Base-by-base conservation (phyloP, 2,888 invertebrate genomes). In the Pegoplata infirma region DNA sequence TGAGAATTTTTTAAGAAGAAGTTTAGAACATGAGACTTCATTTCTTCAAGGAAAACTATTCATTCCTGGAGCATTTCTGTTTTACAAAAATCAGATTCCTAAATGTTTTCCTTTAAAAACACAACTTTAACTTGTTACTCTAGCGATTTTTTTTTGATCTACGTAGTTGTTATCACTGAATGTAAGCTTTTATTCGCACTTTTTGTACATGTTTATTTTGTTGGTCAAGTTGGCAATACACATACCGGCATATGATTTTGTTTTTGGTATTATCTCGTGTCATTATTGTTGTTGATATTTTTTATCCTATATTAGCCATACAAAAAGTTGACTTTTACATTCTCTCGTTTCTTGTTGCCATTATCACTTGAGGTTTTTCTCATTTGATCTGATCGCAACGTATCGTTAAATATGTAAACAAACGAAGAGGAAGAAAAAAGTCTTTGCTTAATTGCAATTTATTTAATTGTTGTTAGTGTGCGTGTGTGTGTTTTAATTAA, bases 391-490 rank as follows among this genome's bases (percentile, higher is more conserved):
- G 64, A 55, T 25, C 14, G 3, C 40, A 47, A 17, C 10, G 17
- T 59, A 19, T 17, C 2, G 44, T 12, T 40, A 40, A 14, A 16
- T 16, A 40, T 17, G 12, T 36, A 64, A 64, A 59, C 36, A 59
- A 66, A 19, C 16, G 17, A 51, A 69, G 44, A 23, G 10, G 17
- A 6, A 32, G 61, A 58, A 51, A n/a, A 51, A 44, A 46, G 32
- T 21, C 23, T 59, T 66, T 8, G 40, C 44, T 74, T 66, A 69
- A 69, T 78, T 78, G 28, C 28, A 64, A 73, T 58, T 64, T 74
- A 55, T 58, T 63, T 55, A 36, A 25, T 25, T 17, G n/a, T 28
- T 44, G 40, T 40, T 56, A n/a, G n/a, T n/a, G n/a, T n/a, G n/a
- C n/a, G n/a, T n/a, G n/a, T n/a, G n/a, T n/a, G n/a, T 36, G 17